phyloP scores from a whole-genome alignment of 2,797 vertebrate genomes.

The Pachyuromys duprasi region DNA sequence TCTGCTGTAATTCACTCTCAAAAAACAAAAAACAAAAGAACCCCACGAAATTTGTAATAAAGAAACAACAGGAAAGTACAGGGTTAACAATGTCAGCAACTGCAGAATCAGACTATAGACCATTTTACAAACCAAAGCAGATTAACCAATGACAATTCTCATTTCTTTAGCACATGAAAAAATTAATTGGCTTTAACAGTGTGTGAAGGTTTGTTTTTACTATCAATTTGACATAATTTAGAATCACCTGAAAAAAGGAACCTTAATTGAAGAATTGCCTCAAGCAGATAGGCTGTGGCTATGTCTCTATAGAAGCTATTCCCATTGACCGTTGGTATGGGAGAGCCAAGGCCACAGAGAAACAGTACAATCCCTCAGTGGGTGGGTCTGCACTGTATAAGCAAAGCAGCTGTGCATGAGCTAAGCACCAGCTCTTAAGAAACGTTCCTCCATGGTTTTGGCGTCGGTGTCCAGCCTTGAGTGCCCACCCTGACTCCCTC shows the following conservation, averaged over 20 bases:
- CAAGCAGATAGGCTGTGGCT: not conserved
- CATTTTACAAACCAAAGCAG: slow-evolving; percentile 2
- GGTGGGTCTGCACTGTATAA: not conserved
- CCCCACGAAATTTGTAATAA: not conserved
- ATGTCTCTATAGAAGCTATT: not conserved
- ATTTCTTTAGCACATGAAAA: not conserved
- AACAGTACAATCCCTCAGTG: no score
- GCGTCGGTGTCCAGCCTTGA: not conserved
- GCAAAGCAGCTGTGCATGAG: not conserved
- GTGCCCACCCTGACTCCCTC: not conserved
- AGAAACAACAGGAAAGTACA: not conserved
- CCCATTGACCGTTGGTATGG: not conserved
- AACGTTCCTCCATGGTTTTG: not conserved
- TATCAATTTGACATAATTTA: not conserved
- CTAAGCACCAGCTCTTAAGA: not conserved
- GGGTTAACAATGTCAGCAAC: not conserved
- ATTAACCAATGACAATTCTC: not conserved
- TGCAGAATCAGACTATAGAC: not conserved
- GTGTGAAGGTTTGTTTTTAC: not conserved
- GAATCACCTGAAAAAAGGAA: not conserved
- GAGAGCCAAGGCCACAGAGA: not conserved
- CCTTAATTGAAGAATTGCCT: not conserved
- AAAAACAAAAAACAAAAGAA: no score
- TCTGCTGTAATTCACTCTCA: slow-evolving; percentile 45
- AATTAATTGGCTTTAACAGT: not conserved